phyloP scores from a whole-genome alignment of 2,113 vertebrate genomes.

The Psammodynastes pulverulentus region DNA sequence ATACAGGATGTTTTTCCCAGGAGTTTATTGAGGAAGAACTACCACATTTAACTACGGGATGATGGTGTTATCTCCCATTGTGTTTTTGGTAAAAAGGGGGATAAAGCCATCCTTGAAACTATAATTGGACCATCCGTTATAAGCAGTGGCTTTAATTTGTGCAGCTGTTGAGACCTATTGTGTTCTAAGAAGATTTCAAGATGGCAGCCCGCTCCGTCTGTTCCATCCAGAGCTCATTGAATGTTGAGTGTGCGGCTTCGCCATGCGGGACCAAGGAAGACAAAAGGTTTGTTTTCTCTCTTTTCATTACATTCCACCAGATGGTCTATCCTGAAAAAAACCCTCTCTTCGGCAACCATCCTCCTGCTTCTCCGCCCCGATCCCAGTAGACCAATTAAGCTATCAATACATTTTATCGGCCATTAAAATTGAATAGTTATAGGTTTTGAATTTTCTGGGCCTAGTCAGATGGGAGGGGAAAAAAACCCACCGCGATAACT shows the following conservation, averaged over 20 bases:
- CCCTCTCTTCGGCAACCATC: not conserved
- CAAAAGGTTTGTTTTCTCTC: not conserved
- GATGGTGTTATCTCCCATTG: not conserved
- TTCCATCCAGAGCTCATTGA: not conserved
- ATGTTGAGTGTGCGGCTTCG: not conserved
- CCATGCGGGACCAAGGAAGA: not conserved
- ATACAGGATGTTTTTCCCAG: not conserved
- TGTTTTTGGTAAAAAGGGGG: not conserved
- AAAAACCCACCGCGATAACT: not conserved
- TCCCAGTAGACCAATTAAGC: not conserved
- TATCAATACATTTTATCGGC: slow-evolving; percentile 13
- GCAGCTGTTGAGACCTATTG: not conserved
- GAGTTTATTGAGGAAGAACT: not conserved
- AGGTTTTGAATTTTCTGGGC: slow-evolving; percentile 22
- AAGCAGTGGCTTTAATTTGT: not conserved
- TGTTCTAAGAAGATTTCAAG: not conserved
- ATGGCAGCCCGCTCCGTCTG: not conserved
- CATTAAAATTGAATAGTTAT: slow-evolving; percentile 14
- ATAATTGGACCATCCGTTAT: not conserved
- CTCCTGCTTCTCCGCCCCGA: not conserved
- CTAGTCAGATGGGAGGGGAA: not conserved
- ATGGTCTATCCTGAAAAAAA: not conserved
- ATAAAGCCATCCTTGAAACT: not conserved
- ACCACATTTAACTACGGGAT: not conserved
- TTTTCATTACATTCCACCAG: not conserved